Conservation (phyloP, 2,888 invertebrate genomes). For the Scaptomyza parva region DNA sequence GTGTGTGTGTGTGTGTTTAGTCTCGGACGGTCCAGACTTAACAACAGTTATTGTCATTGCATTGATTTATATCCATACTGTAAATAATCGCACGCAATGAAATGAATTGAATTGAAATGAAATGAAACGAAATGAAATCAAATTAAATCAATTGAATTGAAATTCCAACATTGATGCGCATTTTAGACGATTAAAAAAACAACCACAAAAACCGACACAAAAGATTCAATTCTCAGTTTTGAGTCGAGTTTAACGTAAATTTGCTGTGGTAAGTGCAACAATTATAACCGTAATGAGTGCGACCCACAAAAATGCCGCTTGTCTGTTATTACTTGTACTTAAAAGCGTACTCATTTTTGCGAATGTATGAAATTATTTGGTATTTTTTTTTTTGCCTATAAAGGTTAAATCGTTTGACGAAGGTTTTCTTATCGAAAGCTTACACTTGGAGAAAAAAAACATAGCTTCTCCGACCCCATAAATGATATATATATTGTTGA, state of each 20-base stretch:
- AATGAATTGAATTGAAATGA: slow-evolving; percentile 43
- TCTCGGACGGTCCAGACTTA: slow-evolving; percentile 9
- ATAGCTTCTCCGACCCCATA: too few relatives aligned
- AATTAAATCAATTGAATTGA: slow-evolving; percentile 46
- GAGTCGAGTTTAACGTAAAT: slow-evolving; percentile 1
- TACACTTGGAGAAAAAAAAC: background rate
- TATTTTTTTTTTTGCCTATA: slow-evolving; percentile 5
- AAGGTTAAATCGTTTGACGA: slow-evolving; percentile 32
- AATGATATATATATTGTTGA: too few relatives aligned
- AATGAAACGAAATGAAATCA: slow-evolving; percentile 45
- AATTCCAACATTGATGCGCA: slow-evolving; percentile 38
- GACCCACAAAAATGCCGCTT: slow-evolving; percentile 15
- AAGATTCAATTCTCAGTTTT: background rate
- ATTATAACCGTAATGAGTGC: slow-evolving; percentile 27
- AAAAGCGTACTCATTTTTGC: slow-evolving; percentile 10
- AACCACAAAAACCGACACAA: slow-evolving; percentile 7
- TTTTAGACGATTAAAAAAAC: slow-evolving; percentile 9
- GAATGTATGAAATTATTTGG: background rate
- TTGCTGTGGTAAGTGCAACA: slow-evolving; percentile 51
- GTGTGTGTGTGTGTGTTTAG: slow-evolving; percentile 26
- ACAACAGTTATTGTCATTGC: slow-evolving; percentile 36
- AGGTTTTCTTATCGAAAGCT: background rate
- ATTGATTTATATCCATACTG: slow-evolving; percentile 72
- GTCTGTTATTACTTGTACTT: background rate
- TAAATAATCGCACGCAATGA: slow-evolving; percentile 57